Base-by-base conservation (phyloP, 2,888 invertebrate genomes). In the Itoplectis maculator region DNA sequence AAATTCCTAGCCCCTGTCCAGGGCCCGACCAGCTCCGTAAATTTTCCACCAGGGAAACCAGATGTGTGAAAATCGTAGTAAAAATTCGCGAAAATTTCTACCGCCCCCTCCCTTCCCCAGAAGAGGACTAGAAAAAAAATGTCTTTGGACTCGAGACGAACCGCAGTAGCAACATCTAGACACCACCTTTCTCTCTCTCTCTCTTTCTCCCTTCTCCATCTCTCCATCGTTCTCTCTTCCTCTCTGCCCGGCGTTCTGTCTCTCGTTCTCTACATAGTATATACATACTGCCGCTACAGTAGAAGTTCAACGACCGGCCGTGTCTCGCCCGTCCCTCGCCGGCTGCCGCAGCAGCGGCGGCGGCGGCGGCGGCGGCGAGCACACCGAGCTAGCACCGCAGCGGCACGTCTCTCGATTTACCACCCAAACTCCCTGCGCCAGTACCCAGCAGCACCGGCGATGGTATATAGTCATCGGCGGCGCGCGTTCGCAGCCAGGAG, bases 261-360 rank as follows among this genome's bases (percentile, higher is more conserved):
- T 42, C 63, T 76, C 65, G 47, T 72, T 81, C 76, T 76, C 72
- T 51, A 47, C 51, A 42, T 42, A 65, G 69, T 70, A 75, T n/a
- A 65, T 65, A 65, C 65, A 23, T 61, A 61, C 42, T 18, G 79
- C n/a, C 72, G 56, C 72, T 79, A 76, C 63, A 76, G 82, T 68
- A 66, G 56, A 86, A 79, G 86, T 86, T 86, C 86, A 86, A 86
- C 80, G 86, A 86, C 86, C 86, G 84, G 82, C 86, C 81, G 82
- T 82, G 84, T 84, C 80, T 84, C 82, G 82, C 82, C 79, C 84
- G 79, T 82, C 80, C 68, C 74, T 83, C 83, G 76, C 18, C 74
- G 80, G 79, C 63, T 79, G 82, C 76, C 74, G 79, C 81, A 70
- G 81, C 85, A 49, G 29, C 29, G 74, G 82, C 74, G 66, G 65